phyloP scores from a whole-genome alignment of 2,113 vertebrate genomes.

The Neoarius graeffei region DNA sequence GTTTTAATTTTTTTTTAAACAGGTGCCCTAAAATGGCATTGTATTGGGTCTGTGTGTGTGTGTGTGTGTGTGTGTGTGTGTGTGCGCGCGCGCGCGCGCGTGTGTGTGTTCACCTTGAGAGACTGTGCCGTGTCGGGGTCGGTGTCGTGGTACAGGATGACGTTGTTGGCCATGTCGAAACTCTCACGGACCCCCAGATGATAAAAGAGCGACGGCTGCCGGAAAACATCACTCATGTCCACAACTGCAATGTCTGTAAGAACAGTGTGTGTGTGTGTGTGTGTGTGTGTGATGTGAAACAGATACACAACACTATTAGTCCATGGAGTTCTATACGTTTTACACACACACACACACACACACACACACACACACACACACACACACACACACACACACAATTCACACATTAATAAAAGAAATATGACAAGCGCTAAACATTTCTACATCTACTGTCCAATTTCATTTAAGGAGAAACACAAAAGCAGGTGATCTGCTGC shows the following conservation, averaged over 20 bases:
- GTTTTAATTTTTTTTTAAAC: too few relatives aligned
- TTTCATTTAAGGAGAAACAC: not conserved
- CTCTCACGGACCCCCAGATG: slow-evolving; percentile 94
- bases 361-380: too few relatives aligned
- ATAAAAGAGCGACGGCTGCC: slow-evolving; percentile 91
- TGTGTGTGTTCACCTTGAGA: slow-evolving; percentile 81
- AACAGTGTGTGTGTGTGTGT: slow-evolving; percentile 6
- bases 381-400: too few relatives aligned
- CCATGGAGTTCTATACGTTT: not conserved
- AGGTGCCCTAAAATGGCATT: too few relatives aligned
- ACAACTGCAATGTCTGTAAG: slow-evolving; percentile 90
- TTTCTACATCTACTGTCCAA: too few relatives aligned
- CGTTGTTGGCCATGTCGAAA: slow-evolving; percentile 94
- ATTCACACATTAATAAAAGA: not conserved
- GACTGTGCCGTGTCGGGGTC: slow-evolving; percentile 86
- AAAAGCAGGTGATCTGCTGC: not conserved
- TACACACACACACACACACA: not conserved
- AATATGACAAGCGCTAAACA: not conserved
- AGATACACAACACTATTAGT: not conserved
- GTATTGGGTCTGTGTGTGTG: not conserved
- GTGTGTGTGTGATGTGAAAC: not conserved
- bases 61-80: slow-evolving; percentile 9
- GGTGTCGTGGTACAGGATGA: slow-evolving; percentile 90
- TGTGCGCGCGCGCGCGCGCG: slow-evolving; percentile 1
- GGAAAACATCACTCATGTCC: slow-evolving; percentile 92